Conservation (phyloP, 2,888 invertebrate species). For the Pyrocoelia pectoralis region DNA sequence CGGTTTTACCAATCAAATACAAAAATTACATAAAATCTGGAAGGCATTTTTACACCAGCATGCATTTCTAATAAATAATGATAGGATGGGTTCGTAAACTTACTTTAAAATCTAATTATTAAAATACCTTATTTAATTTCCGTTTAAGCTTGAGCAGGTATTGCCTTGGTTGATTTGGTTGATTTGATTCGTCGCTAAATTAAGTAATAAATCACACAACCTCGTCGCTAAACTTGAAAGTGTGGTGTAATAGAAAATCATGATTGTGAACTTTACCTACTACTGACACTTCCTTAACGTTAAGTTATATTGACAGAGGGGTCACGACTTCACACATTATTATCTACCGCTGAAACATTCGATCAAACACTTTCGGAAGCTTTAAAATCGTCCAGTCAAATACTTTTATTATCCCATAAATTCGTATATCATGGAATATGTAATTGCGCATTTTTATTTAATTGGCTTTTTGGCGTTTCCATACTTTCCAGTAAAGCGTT, state of each 20-base stretch:
- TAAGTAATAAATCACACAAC: no score
- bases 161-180: no score
- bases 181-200: no score
- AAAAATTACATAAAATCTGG: not conserved
- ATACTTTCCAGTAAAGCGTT: no score
- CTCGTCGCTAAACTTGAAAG: no score
- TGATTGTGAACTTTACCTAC: constrained; percentile 9
- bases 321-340: not conserved
- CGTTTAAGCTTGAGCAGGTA: no score
- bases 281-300: constrained; percentile 3
- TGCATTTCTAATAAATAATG: not conserved
- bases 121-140: not conserved
- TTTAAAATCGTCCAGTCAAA: no score
- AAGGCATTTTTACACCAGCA: not conserved
- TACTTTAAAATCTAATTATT: not conserved
- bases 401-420: no score
- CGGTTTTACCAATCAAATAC: not conserved
- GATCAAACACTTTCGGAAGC: constrained; percentile 2
- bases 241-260: not conserved
- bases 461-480: no score
- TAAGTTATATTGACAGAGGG: constrained; percentile 1
- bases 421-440: no score
- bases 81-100: not conserved
- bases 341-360: not conserved
- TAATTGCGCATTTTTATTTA: no score